Base-by-base conservation (phyloP, 2,888 invertebrate species). In the Teinopalpus imperialis region DNA sequence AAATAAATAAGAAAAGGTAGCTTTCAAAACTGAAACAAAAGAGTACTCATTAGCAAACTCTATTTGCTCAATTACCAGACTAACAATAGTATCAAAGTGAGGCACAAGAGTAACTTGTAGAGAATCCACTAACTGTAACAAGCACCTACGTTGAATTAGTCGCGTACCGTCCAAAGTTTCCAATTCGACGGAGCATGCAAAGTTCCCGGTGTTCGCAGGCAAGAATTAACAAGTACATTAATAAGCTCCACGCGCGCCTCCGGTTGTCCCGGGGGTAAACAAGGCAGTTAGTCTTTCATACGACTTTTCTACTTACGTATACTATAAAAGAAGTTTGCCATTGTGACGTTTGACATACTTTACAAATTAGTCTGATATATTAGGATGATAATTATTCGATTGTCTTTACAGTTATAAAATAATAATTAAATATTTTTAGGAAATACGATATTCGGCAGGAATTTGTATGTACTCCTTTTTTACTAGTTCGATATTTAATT, bases 201-300 rank as follows among this genome's bases (percentile, higher is more conserved):
- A 59, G 54, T 59, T 59, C 12, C 40, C 14, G 42, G 37, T 36
- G 34, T 49, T 13, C 40, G 39, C 39, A 51, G 58, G 56, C 49
- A 52, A 48, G 57, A 64, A 71, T 69, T 68, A 70, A 62, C 64
- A 56, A 56, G 53, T 54, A 59, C 63, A 63, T 66, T 69, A 66
- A 66, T 46, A 46, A 36, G 35, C 46, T 52, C 39, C 40, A n/a
- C n/a, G 45, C 50, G 37, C 50, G 43, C 44, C 35, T 54, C 58
- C 55, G 51, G 41, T 43, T 41, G 36, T 53, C 58, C 56, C 52
- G 35, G 32, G 55, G 48, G 51, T 43, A 54, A 48, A 61, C 49
- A 54, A 45, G 43, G 40, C 39, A 41, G 43, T 30, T 34, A 51
- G 45, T 48, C 44, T 44, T 46, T 50, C 46, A 49, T 37, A 40